These are phyloP conservation scores for Diabrotica virgifera DNA, from an alignment of 1,140 invertebrate species.

Conservation along the genomic window DNA sequence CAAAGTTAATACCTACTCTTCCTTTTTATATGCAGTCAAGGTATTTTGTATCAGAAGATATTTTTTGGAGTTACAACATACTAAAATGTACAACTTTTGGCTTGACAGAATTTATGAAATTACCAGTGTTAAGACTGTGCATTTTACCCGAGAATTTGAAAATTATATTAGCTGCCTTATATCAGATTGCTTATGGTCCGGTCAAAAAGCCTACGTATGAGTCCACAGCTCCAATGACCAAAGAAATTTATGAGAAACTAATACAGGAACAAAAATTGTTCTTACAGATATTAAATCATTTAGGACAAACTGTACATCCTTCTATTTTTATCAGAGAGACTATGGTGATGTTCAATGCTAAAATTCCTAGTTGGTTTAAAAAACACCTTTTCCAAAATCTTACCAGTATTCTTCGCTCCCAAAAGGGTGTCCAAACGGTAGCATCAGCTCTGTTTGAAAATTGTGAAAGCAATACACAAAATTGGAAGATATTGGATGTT, in stretches of 20 bases:
- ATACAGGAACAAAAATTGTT: slow-evolving; percentile 55
- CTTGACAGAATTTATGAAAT: slow-evolving; percentile 32
- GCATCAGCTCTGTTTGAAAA: slow-evolving; percentile 62
- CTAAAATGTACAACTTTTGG: slow-evolving; percentile 45
- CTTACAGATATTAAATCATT: slow-evolving; percentile 51
- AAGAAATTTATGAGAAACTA: slow-evolving; percentile 55
- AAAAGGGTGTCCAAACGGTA: slow-evolving; percentile 60
- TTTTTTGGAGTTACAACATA: slow-evolving; percentile 40
- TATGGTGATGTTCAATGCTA: slow-evolving; percentile 59
- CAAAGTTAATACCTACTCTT: slow-evolving; percentile 63
- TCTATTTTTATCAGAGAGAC: slow-evolving; percentile 65
- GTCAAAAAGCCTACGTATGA: slow-evolving; percentile 55
- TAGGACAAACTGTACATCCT: slow-evolving; percentile 58
- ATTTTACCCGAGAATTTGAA: slow-evolving; percentile 52
- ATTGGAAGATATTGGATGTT: slow-evolving; percentile 66
- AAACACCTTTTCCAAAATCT: slow-evolving; percentile 59
- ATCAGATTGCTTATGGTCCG: slow-evolving; percentile 67
- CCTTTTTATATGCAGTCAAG: slow-evolving; percentile 54
- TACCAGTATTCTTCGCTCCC: slow-evolving; percentile 54
- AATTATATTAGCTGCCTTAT: slow-evolving; percentile 62
- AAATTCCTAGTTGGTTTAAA: slow-evolving; percentile 63
- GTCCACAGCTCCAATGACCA: slow-evolving; percentile 46
- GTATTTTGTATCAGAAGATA: slow-evolving; percentile 39
- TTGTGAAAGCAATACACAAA: slow-evolving; percentile 52
- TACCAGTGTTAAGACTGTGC: slow-evolving; percentile 40